Base-by-base conservation (phyloP, 1,140 invertebrate genomes). In the Sitobion miscanthi region DNA sequence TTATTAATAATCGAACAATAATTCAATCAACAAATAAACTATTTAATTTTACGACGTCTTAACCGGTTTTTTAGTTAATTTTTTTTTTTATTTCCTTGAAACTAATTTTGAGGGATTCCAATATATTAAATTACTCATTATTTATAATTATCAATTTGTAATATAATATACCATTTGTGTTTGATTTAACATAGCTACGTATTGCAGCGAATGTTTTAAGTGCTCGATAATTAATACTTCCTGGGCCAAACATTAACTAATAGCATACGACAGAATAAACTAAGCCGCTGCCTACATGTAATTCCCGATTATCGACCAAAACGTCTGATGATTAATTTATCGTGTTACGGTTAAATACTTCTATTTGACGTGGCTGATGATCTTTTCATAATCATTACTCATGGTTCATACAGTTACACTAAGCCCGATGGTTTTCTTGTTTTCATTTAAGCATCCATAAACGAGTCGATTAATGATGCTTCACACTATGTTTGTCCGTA, bases 361-460 rank as follows among this genome's bases (percentile, higher is more conserved):
- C 30, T 77, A 77, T 77, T n/a, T 77, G 62, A 77, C n/a, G 62
- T 77, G 62, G 30, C 62, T 30, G 62, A 30, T 77, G 62, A 30
- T 77, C 62, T n/a, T 77, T n/a, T 77, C 30, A 77, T n/a, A 69
- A 69, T 69, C 62, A 77, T 77, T 77, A 77, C 30, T n/a, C n/a
- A 17, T 23, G 21, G 52, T 54, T 54, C 52, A 21, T n/a, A 69
- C 30, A n/a, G 62, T n/a, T 14, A 77, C n/a, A n/a, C n/a, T n/a
- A 77, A 77, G 2, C 30, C 62, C n/a, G 5, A 77, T 77, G 30
- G 62, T n/a, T n/a, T 77, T 77, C 62, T 77, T 77, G 62, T 77
- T 77, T 77, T 77, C 62, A 30, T 77, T n/a, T 77, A 77, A 77
- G 62, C n/a, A 17, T 77, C 62, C 62, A 77, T 77, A 77, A 77